Conservation (phyloP, 2,113 vertebrate genomes). For the Ursus arctos region DNA sequence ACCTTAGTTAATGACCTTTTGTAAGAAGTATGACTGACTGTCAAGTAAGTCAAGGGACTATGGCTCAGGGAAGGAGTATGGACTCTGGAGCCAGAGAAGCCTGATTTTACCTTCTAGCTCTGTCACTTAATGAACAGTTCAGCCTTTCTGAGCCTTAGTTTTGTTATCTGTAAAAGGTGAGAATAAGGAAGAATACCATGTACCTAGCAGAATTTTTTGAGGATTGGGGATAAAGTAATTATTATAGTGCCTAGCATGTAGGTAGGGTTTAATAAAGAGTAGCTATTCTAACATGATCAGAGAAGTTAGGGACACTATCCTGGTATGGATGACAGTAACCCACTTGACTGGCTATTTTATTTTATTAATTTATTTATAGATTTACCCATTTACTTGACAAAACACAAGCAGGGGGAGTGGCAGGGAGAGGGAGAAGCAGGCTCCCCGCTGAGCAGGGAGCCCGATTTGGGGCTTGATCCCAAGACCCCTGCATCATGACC, state of each 20-base stretch:
- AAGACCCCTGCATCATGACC: too few relatives aligned
- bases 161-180: background rate
- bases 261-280: constrained; percentile 34
- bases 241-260: background rate
- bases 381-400: background rate
- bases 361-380: background rate
- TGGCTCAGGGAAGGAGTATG: background rate
- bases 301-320: background rate
- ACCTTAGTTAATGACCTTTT: constrained; percentile 1
- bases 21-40: background rate
- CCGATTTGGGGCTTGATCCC: too few relatives aligned
- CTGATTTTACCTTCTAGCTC: background rate
- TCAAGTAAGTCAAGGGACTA: background rate
- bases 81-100: background rate
- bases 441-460: too few relatives aligned
- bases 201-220: background rate
- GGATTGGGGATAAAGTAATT: background rate
- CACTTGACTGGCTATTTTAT: background rate
- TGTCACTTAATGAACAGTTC: background rate
- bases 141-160: background rate
- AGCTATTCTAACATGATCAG: background rate
- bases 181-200: background rate
- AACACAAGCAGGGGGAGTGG: background rate
- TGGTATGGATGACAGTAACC: background rate
- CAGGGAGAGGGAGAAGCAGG: too few relatives aligned